Evolutionary conservation across 37 sponge, comb jelly and placozoan genomes (phyloP), one percentile per base, ranked within the genome.

Genomic region (Corticium candelabrum): DNA sequence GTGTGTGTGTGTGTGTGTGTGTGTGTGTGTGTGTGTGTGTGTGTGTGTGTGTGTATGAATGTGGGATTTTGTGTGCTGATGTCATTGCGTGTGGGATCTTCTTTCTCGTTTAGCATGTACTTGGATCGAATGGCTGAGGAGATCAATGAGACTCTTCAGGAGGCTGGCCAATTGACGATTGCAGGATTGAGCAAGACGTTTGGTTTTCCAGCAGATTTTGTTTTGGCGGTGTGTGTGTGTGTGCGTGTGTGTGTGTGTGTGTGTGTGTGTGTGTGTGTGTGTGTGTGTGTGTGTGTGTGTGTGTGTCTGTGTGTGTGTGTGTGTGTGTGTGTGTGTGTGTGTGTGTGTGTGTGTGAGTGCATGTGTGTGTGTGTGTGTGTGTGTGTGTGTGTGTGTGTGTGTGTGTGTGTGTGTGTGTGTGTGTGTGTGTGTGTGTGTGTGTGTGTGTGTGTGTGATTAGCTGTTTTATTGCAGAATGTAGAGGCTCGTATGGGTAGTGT

Each of bases 131-230:
- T 94, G 50, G 86, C 88, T 78, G 88, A 89, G n/a, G 99, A 98
- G 68, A 82, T 98, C 38, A 94, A 94, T 86, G 99, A 98, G 38
- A 87, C 69, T 0, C 84, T 98, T 0, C 90, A 94, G 39, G 89
- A 89, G 50, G 74, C 88, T 38, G 99, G 99, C 1, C 79, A 87
- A 7, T 40, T 90, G 57, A 37, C 75, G n/a, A 41, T 98, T 0
- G 74, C 95, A 30, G 93, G 91, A 1, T 69, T 98, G 32, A 84
- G 90, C 77, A 84, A 82, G 78, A 79, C 43, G 30, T 93, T 93
- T 72, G 73, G 77, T n/a, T 74, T 93, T 30, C 94, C 94, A 1
- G 68, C 80, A 3, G 70, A 80, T 57, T 90, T 85, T 68, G 74
- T 93, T 15, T 33, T 87, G 3, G 80, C 84, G 81, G 94, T 93